Conservation (phyloP, 2,113 vertebrate species). For the Marcusenius ussheri region DNA sequence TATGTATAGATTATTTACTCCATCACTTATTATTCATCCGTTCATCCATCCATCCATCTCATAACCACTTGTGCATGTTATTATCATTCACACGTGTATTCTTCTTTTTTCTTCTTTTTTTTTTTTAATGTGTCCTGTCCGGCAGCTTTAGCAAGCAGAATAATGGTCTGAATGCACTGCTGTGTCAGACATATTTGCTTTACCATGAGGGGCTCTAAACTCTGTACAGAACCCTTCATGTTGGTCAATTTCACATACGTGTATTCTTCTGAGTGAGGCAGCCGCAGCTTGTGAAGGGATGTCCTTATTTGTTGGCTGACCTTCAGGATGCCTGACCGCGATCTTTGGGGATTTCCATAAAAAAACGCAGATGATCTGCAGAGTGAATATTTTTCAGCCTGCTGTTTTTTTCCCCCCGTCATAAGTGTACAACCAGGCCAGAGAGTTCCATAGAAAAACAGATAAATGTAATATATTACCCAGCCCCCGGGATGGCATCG, state of each 20-base stretch:
- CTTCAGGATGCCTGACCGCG: slow-evolving; percentile 3
- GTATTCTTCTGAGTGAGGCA: neutral
- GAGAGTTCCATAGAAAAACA: slow-evolving; percentile 48
- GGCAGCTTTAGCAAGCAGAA: too few species aligned
- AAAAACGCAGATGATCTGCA: neutral
- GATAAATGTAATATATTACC: slow-evolving; percentile 56
- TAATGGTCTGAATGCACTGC: too few species aligned
- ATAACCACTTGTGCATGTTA: neutral
- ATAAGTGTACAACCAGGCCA: slow-evolving; percentile 44
- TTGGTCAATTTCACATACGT: too few species aligned
- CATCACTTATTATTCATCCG: neutral
- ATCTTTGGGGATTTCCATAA: slow-evolving; percentile 6
- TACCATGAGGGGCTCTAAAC: too few species aligned
- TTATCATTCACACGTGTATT: neutral
- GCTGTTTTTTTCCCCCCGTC: slow-evolving; percentile 35
- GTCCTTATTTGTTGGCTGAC: neutral
- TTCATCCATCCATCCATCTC: neutral
- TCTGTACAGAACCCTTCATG: too few species aligned
- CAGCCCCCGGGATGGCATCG: slow-evolving; percentile 35
- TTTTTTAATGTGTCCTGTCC: too few species aligned
- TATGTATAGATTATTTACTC: neutral
- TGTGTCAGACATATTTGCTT: too few species aligned
- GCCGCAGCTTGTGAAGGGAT: neutral
- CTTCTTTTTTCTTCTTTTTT: neutral
- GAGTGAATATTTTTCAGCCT: slow-evolving; percentile 21